These are phyloP conservation scores for Creontiades dilutus DNA, from an alignment of 2,888 invertebrate genomes.

Conservation along the genomic window DNA sequence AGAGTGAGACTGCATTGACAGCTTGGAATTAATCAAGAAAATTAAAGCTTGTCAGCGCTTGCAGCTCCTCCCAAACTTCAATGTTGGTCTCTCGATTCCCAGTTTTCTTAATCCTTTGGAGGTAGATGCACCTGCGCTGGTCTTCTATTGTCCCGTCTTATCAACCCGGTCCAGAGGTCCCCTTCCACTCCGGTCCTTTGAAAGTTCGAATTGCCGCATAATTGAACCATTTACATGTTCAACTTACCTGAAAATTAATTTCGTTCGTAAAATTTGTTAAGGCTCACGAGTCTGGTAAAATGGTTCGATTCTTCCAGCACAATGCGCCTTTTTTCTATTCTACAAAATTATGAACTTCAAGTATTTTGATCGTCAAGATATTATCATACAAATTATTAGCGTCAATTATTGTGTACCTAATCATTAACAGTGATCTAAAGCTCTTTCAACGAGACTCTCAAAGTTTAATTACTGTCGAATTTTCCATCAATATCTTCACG, in stretches of 20 bases:
- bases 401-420: too few species aligned
- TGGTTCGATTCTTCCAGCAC: not conserved
- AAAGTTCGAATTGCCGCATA: not conserved
- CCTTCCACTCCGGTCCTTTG: not conserved
- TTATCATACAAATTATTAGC: too few species aligned
- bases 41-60: conserved; percentile 57
- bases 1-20: not conserved
- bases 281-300: not conserved
- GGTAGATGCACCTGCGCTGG: conserved; percentile 51
- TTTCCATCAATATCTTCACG: too few species aligned
- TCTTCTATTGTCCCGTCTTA: conserved; percentile 38
- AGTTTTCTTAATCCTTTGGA: conserved; percentile 51
- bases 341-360: too few species aligned
- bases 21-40: conserved; percentile 60
- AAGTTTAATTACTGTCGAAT: too few species aligned
- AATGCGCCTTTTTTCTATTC: not conserved
- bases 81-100: not conserved
- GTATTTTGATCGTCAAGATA: too few species aligned
- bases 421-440: too few species aligned
- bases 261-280: not conserved
- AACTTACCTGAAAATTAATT: conserved; percentile 38
- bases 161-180: conserved; percentile 29
- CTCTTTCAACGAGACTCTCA: too few species aligned
- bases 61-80: conserved; percentile 3
- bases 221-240: conserved; percentile 47